A percentile compares a stretch with the other conserved stretches of the same genome.
These are phyloP conservation scores for Manis javanica DNA, from an alignment of 2,797 vertebrate species.

Conservation along the genomic window DNA sequence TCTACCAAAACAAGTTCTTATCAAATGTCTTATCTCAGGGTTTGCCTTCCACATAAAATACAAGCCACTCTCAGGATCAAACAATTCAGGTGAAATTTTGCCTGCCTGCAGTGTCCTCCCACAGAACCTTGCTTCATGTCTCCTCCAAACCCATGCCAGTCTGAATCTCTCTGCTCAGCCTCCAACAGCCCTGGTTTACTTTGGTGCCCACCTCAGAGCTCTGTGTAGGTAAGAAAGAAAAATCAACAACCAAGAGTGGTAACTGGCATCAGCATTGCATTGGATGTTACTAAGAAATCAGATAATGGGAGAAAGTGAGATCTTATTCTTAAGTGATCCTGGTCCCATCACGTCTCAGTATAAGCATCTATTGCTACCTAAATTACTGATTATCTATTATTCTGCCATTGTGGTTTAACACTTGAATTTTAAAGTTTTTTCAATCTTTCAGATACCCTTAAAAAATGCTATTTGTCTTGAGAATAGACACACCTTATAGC, in stretches of 20 bases:
- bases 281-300: background rate
- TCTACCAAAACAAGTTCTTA: conserved; percentile 76
- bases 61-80: conserved; percentile 75
- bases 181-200: background rate
- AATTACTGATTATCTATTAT: background rate
- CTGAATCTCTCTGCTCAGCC: background rate
- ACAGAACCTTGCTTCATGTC: conserved; percentile 11
- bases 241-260: background rate
- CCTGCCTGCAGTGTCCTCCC: background rate
- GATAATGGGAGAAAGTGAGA: background rate
- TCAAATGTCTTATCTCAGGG: conserved; percentile 82
- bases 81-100: conserved; percentile 46
- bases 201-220: background rate
- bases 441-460: background rate
- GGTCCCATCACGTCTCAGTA: background rate
- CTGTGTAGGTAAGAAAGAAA: background rate
- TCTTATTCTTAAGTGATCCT: background rate
- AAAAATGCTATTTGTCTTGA: background rate
- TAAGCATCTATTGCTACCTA: background rate
- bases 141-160: conserved; percentile 1
- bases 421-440: background rate
- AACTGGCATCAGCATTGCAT: background rate
- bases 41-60: conserved; percentile 76
- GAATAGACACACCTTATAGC: background rate
- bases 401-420: background rate